phyloP scores from a whole-genome alignment of 2,888 invertebrate genomes.

The Pristionchus japonicus region DNA sequence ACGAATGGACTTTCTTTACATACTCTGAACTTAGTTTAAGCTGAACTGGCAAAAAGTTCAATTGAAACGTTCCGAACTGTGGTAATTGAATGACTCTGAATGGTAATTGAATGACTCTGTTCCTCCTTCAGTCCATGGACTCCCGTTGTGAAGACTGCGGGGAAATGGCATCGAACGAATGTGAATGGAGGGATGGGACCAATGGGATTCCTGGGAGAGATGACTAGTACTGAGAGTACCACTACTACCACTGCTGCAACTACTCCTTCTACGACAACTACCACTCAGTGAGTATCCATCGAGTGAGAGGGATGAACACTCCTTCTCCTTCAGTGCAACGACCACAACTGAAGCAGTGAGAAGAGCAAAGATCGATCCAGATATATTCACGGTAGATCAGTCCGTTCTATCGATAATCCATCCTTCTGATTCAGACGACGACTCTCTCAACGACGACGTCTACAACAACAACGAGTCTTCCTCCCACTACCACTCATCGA shows the following conservation, averaged over 20 bases:
- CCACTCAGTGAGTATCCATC: not conserved
- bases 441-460: slow-evolving; percentile 16
- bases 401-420: not conserved
- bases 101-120: no score
- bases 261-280: not conserved
- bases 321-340: not conserved
- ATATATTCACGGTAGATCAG: slow-evolving; percentile 30
- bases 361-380: slow-evolving; percentile 20
- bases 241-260: not conserved
- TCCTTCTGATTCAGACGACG: not conserved
- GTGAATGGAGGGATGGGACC: slow-evolving; percentile 17
- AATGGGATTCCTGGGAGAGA: slow-evolving; percentile 10
- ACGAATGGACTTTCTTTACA: not conserved
- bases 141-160: slow-evolving; percentile 29
- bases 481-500: not conserved
- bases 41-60: no score
- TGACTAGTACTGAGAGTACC: not conserved
- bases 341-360: slow-evolving; percentile 22
- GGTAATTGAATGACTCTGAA: no score
- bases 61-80: not conserved
- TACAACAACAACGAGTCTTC: not conserved
- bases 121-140: slow-evolving; percentile 46
- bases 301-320: not conserved
- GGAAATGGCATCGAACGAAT: slow-evolving; percentile 47
- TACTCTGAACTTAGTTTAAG: no score